Evolutionary conservation across 2,888 invertebrate genomes (phyloP).

Genomic region (Andrena fulva): DNA sequence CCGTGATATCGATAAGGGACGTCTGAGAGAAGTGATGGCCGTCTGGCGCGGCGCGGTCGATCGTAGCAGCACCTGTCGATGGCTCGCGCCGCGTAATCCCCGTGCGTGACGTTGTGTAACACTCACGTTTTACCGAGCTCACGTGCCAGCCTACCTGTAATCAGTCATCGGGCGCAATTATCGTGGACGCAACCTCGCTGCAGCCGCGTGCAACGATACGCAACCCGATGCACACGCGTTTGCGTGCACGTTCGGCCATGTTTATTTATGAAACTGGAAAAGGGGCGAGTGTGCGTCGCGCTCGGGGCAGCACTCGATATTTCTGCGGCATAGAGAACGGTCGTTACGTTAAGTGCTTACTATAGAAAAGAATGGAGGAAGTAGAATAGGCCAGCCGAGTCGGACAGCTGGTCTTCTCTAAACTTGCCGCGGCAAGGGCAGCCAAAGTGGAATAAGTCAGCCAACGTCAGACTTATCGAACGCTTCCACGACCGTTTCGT

Average conservation of each 20-base stretch:
- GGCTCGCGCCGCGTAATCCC: conserved; percentile 46
- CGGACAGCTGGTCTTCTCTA: too few relatives aligned
- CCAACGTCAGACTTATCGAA: too few relatives aligned
- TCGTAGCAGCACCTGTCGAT: conserved; percentile 34
- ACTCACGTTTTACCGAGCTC: conserved; percentile 72
- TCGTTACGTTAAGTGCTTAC: too few relatives aligned
- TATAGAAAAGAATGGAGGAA: too few relatives aligned
- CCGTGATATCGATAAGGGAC: too few relatives aligned
- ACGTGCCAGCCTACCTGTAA: conserved; percentile 62
- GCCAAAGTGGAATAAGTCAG: too few relatives aligned
- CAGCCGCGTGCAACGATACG: conserved; percentile 15
- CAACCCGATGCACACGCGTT: conserved; percentile 12
- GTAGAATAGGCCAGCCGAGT: too few relatives aligned
- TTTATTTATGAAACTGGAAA: conserved; percentile 8
- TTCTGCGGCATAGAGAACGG: not conserved
- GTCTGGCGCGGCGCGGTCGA: conserved; percentile 10
- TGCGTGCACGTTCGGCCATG: not conserved
- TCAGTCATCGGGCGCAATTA: conserved; percentile 46
- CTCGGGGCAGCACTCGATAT: not conserved
- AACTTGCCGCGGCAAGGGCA: too few relatives aligned
- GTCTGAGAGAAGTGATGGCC: not conserved
- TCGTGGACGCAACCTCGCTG: conserved; percentile 18
- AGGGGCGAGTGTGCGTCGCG: not conserved
- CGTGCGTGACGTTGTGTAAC: conserved; percentile 65
- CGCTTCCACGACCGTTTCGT: too few relatives aligned